phyloP scores from a whole-genome alignment of 2,888 invertebrate species.

The Alsophila aescularia region DNA sequence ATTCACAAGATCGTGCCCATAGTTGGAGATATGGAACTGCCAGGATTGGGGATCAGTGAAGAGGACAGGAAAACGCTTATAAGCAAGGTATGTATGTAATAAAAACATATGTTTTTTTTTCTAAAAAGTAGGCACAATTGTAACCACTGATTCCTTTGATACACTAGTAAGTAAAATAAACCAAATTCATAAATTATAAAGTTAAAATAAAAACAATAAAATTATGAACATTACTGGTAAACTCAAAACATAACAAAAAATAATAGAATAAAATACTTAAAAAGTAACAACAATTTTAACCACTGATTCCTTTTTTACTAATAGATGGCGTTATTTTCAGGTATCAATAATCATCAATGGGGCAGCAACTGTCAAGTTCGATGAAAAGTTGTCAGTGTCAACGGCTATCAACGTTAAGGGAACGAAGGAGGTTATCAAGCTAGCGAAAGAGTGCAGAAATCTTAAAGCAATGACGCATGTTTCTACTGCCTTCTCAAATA shows the following conservation, averaged over 20 bases:
- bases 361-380: constrained; percentile 86
- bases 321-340: constrained; percentile 44
- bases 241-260: too few species aligned
- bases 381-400: constrained; percentile 90
- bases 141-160: not conserved
- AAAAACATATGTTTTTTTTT: not conserved
- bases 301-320: not conserved
- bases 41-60: constrained; percentile 84
- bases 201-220: too few species aligned
- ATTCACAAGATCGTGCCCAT: constrained; percentile 78
- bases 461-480: constrained; percentile 85
- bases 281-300: too few species aligned
- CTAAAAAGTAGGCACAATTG: too few species aligned
- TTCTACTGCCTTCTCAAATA: constrained; percentile 86
- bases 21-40: constrained; percentile 85
- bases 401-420: constrained; percentile 92
- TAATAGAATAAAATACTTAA: too few species aligned
- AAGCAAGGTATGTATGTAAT: constrained; percentile 55
- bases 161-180: too few species aligned
- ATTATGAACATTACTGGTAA: too few species aligned
- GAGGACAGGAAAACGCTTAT: constrained; percentile 80
- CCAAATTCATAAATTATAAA: too few species aligned
- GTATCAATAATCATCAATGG: constrained; percentile 74
- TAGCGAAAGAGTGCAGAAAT: constrained; percentile 89
- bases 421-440: constrained; percentile 88